Evolutionary conservation across 2,113 vertebrate species (phyloP), one percentile per base, ranked within the genome.

Genomic region (Dromas ardeola): DNA sequence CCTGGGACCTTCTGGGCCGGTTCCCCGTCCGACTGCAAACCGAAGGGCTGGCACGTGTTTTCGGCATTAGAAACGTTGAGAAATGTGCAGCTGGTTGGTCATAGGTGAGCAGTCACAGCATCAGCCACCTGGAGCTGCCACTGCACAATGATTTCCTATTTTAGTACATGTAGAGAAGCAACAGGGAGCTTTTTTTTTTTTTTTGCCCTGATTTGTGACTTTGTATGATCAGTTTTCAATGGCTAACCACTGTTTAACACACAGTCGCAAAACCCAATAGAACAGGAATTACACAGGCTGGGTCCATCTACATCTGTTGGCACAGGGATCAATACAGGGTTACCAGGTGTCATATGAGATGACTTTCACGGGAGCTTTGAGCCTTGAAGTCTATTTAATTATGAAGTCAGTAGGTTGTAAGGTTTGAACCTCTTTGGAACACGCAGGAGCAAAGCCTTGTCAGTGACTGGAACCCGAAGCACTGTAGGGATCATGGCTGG

Each of bases 21-120:
- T 27, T 78, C 55, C 13, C 8, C 63, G 2, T 12, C 4, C 10
- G 43, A 1, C 22, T 20, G 21, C 40, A 3, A 47, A 15, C 43
- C 36, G 4, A 12, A 32, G 62, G 18, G 25, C 20, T 34, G 0
- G 7, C 0, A 5, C 0, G 2, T 5, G 12, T 6, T 6, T 82
- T 16, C 0, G 7, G 49, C 18, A 1, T 86, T 81, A 40, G 8
- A 76, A 67, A n/a, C 26, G 14, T 11, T 84, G 77, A 29, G 49
- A 85, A 56, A 43, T 4, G 65, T 13, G 72, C 92, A 74, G 71
- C 53, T 93, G 88, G 25, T 21, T 30, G 72, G 69, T 63, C 76
- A 50, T 0, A 38, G 85, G 9, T 70, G 85, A 67, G 55, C 11
- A n/a, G 42, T 30, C 72, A 38, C 40, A 13, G 43, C 40, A 36